phyloP scores from a whole-genome alignment of 2,888 invertebrate species.

The Pachymerium ferrugineum region DNA sequence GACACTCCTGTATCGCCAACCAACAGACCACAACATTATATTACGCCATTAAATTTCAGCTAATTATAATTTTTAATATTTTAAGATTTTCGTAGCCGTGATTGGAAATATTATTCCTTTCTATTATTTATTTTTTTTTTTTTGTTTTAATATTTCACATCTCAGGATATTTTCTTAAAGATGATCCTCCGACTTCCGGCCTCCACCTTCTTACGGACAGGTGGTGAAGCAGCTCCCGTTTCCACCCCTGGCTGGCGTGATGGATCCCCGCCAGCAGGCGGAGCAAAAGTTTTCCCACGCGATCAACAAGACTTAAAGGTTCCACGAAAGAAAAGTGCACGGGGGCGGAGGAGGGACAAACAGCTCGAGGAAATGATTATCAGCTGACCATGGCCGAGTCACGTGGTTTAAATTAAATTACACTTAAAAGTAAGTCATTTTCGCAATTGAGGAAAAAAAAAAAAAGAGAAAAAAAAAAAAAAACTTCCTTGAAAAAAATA shows the following conservation, averaged over 20 bases:
- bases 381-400: slow-evolving; percentile 17
- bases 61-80: no score
- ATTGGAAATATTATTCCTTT: background rate
- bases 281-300: slow-evolving; percentile 21
- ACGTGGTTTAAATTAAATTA: slow-evolving; percentile 25
- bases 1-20: background rate
- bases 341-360: slow-evolving; percentile 27
- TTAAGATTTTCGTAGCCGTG: no score
- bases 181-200: background rate
- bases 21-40: background rate
- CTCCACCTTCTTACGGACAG: slow-evolving; percentile 12
- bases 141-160: background rate
- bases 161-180: background rate
- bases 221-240: slow-evolving; percentile 27
- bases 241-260: slow-evolving; percentile 24
- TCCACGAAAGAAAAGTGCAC: slow-evolving; percentile 27
- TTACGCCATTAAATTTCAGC: no score
- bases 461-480: background rate
- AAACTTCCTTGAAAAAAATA: background rate
- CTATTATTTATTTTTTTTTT: background rate
- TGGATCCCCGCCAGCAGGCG: slow-evolving; percentile 27
- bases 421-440: slow-evolving; percentile 16
- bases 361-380: slow-evolving; percentile 27
- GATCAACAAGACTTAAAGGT: slow-evolving; percentile 27
- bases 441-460: slow-evolving; percentile 10